Evolutionary conservation across 2,888 invertebrate species (phyloP).

Genomic region (Pteria penguin): DNA sequence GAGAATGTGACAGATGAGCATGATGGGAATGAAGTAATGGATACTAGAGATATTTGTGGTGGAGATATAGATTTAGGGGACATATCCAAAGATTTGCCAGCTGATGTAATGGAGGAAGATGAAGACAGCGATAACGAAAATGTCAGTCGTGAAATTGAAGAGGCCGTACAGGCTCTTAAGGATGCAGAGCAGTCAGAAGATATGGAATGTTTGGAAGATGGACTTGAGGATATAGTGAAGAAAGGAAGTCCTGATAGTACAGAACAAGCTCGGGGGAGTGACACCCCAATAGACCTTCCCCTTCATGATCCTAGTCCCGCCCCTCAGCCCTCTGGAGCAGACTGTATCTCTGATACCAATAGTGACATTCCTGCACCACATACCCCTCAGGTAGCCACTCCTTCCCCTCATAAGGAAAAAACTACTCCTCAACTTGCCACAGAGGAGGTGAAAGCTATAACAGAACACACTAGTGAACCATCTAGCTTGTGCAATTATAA

Average conservation of each 20-base stretch:
- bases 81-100: conserved; percentile 16
- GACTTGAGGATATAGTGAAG: conserved; percentile 48
- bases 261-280: conserved; percentile 57
- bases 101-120: conserved; percentile 39
- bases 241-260: conserved; percentile 60
- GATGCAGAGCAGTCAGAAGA: conserved; percentile 36
- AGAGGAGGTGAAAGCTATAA: not conserved
- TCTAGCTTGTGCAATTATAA: not conserved
- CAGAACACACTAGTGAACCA: conserved; percentile 46
- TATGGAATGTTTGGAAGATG: conserved; percentile 43
- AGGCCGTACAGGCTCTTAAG: conserved; percentile 36
- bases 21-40: not conserved
- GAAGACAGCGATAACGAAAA: conserved; percentile 43
- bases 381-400: conserved; percentile 69
- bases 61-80: conserved; percentile 18
- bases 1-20: not conserved
- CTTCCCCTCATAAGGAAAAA: conserved; percentile 53
- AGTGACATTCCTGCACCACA: conserved; percentile 67
- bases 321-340: conserved; percentile 58
- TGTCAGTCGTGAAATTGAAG: conserved; percentile 62
- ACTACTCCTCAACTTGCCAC: conserved; percentile 21
- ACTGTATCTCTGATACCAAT: conserved; percentile 61
- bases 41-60: not conserved
- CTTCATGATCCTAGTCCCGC: conserved; percentile 62
- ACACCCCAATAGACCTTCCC: conserved; percentile 56